Evolutionary conservation across 2,888 invertebrate species (phyloP).

Genomic region (Lysandra bellargus): DNA sequence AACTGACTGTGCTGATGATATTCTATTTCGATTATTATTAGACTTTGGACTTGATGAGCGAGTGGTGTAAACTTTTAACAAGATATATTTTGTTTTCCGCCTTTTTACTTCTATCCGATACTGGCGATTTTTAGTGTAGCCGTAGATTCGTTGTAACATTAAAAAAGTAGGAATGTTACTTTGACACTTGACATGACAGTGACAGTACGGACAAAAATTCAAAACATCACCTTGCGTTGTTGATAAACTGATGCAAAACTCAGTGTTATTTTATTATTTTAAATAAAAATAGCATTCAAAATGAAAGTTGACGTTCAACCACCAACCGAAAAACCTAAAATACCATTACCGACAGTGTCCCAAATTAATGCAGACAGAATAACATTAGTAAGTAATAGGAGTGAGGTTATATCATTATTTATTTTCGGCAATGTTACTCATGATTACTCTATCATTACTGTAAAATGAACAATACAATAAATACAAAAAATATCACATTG

Average conservation of each 20-base stretch:
- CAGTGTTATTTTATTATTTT: conserved; percentile 31
- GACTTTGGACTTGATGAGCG: background rate
- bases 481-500: background rate
- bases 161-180: background rate
- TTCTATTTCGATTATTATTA: background rate
- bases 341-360: conserved; percentile 89
- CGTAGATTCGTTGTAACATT: background rate
- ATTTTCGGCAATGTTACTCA: background rate
- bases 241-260: conserved; percentile 40
- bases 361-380: conserved; percentile 95
- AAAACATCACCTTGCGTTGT: conserved; percentile 36
- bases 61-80: background rate
- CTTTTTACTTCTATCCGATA: background rate
- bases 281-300: conserved; percentile 40
- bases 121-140: background rate
- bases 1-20: background rate
- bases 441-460: background rate
- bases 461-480: background rate
- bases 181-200: conserved; percentile 31
- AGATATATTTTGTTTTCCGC: background rate
- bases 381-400: conserved; percentile 84
- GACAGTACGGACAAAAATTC: conserved; percentile 25
- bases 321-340: conserved; percentile 69
- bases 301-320: conserved; percentile 63
- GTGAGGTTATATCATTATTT: conserved; percentile 51